Conservation (phyloP, 2,113 vertebrate species). For the Irena cyanogastra region DNA sequence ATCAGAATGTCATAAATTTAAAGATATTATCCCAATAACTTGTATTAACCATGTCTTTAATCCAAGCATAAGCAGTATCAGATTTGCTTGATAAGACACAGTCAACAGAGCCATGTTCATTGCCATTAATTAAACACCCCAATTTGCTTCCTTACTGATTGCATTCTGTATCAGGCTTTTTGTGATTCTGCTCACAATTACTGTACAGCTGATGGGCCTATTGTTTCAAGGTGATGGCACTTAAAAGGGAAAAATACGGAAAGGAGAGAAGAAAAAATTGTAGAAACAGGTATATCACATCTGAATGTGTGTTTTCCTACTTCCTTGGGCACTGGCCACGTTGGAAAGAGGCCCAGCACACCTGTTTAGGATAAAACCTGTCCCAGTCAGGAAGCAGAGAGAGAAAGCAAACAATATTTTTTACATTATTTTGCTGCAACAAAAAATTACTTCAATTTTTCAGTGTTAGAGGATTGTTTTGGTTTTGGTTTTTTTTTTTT, state of each 20-base stretch:
- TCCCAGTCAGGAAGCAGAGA: background rate
- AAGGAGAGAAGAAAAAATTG: background rate
- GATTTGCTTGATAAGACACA: background rate
- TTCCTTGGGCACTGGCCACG: background rate
- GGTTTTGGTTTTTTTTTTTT: background rate
- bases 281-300: background rate
- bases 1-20: background rate
- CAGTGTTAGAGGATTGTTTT: background rate
- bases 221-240: background rate
- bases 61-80: background rate
- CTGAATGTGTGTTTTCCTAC: background rate
- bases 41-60: background rate
- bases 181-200: background rate
- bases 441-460: background rate
- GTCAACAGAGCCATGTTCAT: background rate
- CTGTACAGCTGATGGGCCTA: background rate
- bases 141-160: background rate
- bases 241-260: background rate
- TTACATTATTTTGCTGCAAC: background rate
- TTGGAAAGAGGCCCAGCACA: background rate
- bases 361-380: background rate
- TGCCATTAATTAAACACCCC: conserved; percentile 3
- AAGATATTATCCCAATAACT: background rate
- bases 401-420: background rate
- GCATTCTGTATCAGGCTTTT: background rate